A percentile compares a stretch with the other conserved stretches of the same genome.
Conservation (phyloP, 2,888 invertebrate species). For the Ormyrus pomaceus region DNA sequence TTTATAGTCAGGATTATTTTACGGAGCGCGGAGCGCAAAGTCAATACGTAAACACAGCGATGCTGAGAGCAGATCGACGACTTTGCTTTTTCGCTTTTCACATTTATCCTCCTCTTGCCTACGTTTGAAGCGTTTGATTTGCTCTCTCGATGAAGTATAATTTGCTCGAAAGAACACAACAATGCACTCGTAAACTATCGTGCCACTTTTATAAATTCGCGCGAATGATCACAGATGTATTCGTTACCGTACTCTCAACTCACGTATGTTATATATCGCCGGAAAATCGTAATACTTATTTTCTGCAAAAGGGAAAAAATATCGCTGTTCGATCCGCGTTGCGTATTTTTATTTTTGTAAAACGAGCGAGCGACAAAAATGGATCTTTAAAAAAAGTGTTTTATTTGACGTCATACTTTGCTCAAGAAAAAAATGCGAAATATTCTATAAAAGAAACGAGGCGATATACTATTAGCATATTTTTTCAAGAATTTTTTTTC, state of each 20-base stretch:
- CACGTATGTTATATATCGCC: too few relatives aligned
- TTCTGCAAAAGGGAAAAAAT: not conserved
- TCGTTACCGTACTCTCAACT: too few relatives aligned
- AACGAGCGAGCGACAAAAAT: too few relatives aligned
- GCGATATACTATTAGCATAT: not conserved
- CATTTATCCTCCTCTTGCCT: not conserved
- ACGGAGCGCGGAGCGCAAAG: not conserved
- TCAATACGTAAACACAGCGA: conserved; percentile 16
- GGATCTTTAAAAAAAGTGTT: not conserved
- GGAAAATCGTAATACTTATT: not conserved
- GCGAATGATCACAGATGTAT: too few relatives aligned
- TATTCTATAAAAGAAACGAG: not conserved
- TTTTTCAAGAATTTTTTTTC: not conserved
- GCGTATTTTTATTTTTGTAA: too few relatives aligned
- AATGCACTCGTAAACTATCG: too few relatives aligned
- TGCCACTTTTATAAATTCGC: too few relatives aligned
- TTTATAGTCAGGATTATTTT: conserved; percentile 15
- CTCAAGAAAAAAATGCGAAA: not conserved
- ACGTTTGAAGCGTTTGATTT: not conserved
- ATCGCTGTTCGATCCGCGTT: too few relatives aligned
- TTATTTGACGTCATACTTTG: conserved; percentile 10
- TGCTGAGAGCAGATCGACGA: not conserved
- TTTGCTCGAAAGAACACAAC: too few relatives aligned
- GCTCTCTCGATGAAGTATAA: not conserved
- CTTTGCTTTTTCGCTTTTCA: conserved; percentile 4